Evolutionary conservation across 2,113 vertebrate species (phyloP).

Genomic region (Sminthopsis crassicaudata): DNA sequence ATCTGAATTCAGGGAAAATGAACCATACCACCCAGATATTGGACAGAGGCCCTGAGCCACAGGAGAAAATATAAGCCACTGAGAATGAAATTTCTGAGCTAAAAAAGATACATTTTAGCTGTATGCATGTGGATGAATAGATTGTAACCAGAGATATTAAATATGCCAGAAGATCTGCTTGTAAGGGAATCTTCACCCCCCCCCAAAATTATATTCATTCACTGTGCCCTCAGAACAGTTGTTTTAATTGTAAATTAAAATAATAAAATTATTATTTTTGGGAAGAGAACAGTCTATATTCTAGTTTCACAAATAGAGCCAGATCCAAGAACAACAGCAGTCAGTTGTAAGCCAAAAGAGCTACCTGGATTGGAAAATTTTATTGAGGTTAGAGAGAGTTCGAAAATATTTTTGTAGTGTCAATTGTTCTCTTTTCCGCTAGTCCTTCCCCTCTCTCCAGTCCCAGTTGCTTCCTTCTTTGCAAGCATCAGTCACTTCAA

Average conservation of each 20-base stretch:
- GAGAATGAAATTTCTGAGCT: constrained; percentile 17
- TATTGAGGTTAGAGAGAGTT: constrained; percentile 47
- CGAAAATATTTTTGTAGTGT: not conserved
- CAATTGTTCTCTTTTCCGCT: not conserved
- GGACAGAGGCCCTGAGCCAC: constrained; percentile 66
- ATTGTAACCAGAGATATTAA: constrained; percentile 46
- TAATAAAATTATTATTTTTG: constrained; percentile 32
- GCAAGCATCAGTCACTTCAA: not conserved
- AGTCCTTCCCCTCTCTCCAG: constrained; percentile 14
- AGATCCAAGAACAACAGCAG: not conserved
- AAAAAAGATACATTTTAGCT: constrained; percentile 36
- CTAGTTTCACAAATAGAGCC: not conserved
- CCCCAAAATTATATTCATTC: not conserved
- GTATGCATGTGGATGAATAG: not conserved
- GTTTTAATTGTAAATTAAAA: constrained; percentile 13
- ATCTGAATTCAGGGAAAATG: constrained; percentile 60
- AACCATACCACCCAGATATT: constrained; percentile 64
- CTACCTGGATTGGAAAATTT: constrained; percentile 26
- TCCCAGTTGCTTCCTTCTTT: not conserved
- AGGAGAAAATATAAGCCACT: not conserved
- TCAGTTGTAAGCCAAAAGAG: constrained; percentile 12
- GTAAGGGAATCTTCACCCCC: not conserved
- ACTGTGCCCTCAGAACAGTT: not conserved
- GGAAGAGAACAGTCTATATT: not conserved
- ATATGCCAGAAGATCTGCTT: constrained; percentile 66